Conservation (phyloP, 2,797 vertebrate species). For the Chiloscyllium punctatum region DNA sequence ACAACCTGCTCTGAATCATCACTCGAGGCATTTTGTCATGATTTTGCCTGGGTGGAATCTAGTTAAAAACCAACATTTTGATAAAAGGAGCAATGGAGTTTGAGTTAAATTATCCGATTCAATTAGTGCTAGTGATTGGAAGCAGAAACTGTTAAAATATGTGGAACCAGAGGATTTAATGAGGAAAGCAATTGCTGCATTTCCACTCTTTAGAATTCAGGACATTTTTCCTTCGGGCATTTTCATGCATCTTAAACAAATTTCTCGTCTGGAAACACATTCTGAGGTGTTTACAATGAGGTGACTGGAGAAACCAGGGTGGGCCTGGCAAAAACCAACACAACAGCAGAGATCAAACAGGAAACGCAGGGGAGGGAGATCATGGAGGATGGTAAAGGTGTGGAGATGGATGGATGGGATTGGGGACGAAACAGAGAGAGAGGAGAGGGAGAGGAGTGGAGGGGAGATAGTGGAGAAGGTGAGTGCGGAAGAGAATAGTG, state of each 20-base stretch:
- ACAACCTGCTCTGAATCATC: not conserved
- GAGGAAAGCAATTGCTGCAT: not conserved
- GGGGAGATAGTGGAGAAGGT: too few species aligned
- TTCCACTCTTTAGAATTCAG: not conserved
- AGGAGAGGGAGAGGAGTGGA: not conserved
- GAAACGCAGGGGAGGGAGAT: not conserved
- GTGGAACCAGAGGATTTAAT: not conserved
- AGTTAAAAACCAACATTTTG: not conserved
- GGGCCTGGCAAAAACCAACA: not conserved
- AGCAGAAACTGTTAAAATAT: not conserved
- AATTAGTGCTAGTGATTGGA: not conserved
- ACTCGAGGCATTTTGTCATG: not conserved
- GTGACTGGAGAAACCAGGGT: not conserved
- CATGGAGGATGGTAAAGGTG: not conserved
- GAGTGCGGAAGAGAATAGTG: not conserved
- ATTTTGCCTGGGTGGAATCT: not conserved
- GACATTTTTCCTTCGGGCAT: not conserved
- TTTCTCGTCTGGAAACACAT: not conserved
- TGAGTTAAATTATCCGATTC: conserved; percentile 8
- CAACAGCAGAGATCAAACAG: too few species aligned
- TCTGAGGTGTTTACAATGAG: not conserved
- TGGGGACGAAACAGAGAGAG: conserved; percentile 44
- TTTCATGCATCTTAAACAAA: not conserved
- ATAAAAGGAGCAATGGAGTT: not conserved
- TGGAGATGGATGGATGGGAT: conserved; percentile 40